Evolutionary conservation across 2,113 vertebrate species (phyloP).

Genomic region (Ursus arctos): DNA sequence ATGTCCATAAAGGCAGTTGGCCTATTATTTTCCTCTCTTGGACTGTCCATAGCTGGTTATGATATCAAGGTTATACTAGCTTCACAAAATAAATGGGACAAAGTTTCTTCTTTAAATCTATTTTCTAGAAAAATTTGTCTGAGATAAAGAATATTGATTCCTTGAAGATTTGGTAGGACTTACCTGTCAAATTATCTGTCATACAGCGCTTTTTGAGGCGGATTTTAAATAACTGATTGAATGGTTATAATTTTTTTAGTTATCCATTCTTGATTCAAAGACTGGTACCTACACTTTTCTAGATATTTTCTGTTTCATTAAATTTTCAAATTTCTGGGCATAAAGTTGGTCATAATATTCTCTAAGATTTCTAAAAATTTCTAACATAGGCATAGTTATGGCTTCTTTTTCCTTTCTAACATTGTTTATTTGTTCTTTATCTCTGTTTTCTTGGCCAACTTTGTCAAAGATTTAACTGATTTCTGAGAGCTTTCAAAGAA

Average conservation of each 20-base stretch:
- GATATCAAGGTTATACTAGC: not conserved
- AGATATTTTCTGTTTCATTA: constrained; percentile 1
- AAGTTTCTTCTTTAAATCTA: not conserved
- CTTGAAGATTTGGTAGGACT: not conserved
- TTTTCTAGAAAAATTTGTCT: not conserved
- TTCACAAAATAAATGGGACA: not conserved
- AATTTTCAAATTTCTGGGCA: constrained; percentile 17
- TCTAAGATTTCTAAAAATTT: not conserved
- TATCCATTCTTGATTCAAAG: constrained; percentile 8
- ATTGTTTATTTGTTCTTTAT: not conserved
- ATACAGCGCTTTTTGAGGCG: not conserved
- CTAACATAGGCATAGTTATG: not conserved
- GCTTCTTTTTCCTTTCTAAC: not conserved
- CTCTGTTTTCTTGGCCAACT: not conserved
- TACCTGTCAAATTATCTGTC: not conserved
- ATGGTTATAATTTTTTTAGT: not conserved
- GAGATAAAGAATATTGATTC: not conserved
- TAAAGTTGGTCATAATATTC: not conserved
- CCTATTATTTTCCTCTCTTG: not conserved
- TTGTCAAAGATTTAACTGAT: constrained; percentile 10
- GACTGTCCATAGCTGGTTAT: not conserved
- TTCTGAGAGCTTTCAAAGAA: not conserved
- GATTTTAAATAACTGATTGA: not conserved
- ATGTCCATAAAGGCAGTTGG: not conserved
- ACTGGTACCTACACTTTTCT: not conserved